Evolutionary conservation across 2,888 invertebrate species (phyloP), one percentile per base, ranked within the genome.

Genomic region (Chaetogeoica ovagalla): DNA sequence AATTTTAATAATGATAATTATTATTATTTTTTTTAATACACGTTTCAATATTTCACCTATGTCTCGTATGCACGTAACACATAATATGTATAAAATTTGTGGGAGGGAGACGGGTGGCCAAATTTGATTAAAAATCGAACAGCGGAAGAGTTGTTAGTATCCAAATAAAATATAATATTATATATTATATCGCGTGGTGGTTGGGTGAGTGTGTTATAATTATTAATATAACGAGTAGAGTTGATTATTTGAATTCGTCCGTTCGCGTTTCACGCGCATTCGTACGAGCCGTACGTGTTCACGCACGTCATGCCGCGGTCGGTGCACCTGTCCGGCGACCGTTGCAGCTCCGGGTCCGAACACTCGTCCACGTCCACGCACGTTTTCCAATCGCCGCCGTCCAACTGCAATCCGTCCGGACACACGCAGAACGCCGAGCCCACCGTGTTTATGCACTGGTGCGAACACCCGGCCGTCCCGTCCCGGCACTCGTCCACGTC

Each of bases 401-500:
- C 83, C 70, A 82, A 82, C 39, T 70, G 82, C 52, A 81, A 82
- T 6, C 83, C 84, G 13, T 82, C 82, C 9, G 84, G 83, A 37
- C 84, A 84, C 70, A 82, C 66, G 79, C 84, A 84, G 81, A 83
- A 83, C 68, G 83, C 83, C 0, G 83, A 88, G 23, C 90, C 90
- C 48, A 87, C 87, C 0, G 90, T 88, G 85, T 91, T 90, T 83
- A 88, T 86, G 84, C 91, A 91, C 70, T 86, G 86, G 82, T 90
- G 90, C 21, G 89, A 88, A 85, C 91, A 91, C 85, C 86, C 81
- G 1, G 87, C 88, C 82, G 88, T 89, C 79, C 87, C 86, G 39
- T 85, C 85, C 0, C 85, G 85, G 83, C 91, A 91, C 83, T 90
- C 89, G 85, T 90, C 88, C 82, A 87, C 84, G 83, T 88, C 88